Evolutionary conservation across 2,797 vertebrate species (phyloP).

Genomic region (Uromys caudimaculatus): DNA sequence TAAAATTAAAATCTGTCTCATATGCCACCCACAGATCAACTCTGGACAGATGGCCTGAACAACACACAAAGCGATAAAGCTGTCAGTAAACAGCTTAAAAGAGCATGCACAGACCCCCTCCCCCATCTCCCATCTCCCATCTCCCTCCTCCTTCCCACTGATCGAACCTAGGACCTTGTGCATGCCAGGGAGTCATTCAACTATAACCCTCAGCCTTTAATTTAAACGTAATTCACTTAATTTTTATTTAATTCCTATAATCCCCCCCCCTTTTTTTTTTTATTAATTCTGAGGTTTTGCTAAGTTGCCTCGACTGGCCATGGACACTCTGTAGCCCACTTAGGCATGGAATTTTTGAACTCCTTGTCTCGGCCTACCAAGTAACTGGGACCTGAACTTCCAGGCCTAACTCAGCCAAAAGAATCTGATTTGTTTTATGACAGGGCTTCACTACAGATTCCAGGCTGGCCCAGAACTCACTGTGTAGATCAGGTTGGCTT

Average conservation of each 20-base stretch:
- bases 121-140: not conserved
- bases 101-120: no score
- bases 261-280: no score
- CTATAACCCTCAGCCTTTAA: not conserved
- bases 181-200: not conserved
- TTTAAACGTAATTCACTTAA: not conserved
- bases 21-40: not conserved
- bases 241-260: not conserved
- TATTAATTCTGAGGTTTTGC: not conserved
- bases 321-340: not conserved
- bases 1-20: constrained; percentile 32
- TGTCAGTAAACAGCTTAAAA: not conserved
- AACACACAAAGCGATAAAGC: not conserved
- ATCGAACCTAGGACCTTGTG: not conserved
- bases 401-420: not conserved
- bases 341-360: not conserved
- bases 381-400: not conserved
- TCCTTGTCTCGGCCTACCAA: not conserved
- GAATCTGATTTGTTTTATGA: not conserved
- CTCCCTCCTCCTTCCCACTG: not conserved
- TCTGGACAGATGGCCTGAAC: not conserved
- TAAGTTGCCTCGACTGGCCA: not conserved
- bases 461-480: not conserved
- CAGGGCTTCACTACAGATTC: not conserved
- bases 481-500: not conserved